Base-by-base conservation (phyloP, 2,888 invertebrate genomes). In the Drosophila rubida region DNA sequence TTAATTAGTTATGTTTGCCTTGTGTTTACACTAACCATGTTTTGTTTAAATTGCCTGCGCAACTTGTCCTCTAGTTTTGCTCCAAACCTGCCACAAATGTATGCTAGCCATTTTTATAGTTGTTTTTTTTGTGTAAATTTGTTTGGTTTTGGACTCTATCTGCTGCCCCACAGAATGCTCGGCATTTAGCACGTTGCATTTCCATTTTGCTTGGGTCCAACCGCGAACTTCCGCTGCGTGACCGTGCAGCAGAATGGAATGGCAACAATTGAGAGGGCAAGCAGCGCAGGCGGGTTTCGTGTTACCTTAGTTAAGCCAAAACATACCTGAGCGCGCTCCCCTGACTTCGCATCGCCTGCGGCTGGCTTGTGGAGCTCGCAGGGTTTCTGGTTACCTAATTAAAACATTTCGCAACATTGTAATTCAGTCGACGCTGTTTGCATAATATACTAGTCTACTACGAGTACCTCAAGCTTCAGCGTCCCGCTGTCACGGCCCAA, bases 381-480 rank as follows among this genome's bases (percentile, higher is more conserved):
- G 42, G 59, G 55, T 66, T 55, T 53, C 60, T 79, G 70, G 64
- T 66, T 60, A 68, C 69, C 67, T 84, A 82, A 87, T 82, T 82
- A 82, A 87, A 80, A 70, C 82, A 84, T 80, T 71, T 75, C 63
- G 44, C 63, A 65, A 69, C 62, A 80, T 55, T 71, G 61, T 70
- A 54, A 54, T 51, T 58, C 50, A 76, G 30, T 57, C 41, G 51
- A 23, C 50, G 54, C 42, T 55, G 61, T 51, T 61, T 70, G 54
- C 66, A 65, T 60, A 58, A 58, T 60, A 50, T 41, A 69, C 57
- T 42, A 1, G 1, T 25, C 1, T 41, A 58, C 57, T 39, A 46
- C 14, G 41, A 8, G 19, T 22, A 30, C 30, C 22, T 48, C 46
- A 16, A 23, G 23, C 32, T 37, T 16, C 44, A 23, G 23, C 32